Percentiles rank a stretch among this genome's conserved stretches.
phyloP scores from a whole-genome alignment of 2,888 invertebrate genomes.

The Ectemnius continuus region DNA sequence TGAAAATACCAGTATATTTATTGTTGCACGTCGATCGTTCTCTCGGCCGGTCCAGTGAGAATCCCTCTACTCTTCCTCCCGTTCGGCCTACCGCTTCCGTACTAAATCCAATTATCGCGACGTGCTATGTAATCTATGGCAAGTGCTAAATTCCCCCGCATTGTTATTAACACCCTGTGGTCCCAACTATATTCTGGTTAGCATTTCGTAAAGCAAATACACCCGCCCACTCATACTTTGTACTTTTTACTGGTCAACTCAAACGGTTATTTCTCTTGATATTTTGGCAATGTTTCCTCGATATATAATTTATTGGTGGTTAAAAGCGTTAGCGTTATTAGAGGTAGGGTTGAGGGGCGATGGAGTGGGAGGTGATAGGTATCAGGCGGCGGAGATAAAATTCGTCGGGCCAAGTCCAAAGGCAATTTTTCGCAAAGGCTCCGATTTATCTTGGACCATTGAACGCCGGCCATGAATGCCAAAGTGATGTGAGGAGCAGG shows the following conservation, averaged over 20 bases:
- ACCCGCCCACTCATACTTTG: no score
- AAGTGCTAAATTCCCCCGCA: constrained; percentile 42
- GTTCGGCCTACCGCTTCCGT: constrained; percentile 14
- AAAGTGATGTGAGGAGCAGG: constrained; percentile 41
- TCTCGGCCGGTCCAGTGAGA: no score
- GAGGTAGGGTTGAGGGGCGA: constrained; percentile 27
- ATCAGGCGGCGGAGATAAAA: constrained; percentile 53
- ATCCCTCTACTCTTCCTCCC: no score
- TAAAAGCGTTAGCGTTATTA: constrained; percentile 41
- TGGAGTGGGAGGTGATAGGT: constrained; percentile 34
- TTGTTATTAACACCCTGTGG: constrained; percentile 28
- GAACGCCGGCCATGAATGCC: constrained; percentile 49
- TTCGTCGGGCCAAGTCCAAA: constrained; percentile 38
- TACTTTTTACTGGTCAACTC: no score
- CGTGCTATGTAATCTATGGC: constrained; percentile 49
- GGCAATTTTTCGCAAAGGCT: constrained; percentile 55
- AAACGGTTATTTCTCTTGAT: no score
- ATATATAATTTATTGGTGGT: background rate
- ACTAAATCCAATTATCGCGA: constrained; percentile 60
- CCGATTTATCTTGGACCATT: constrained; percentile 55
- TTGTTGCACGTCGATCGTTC: constrained; percentile 48
- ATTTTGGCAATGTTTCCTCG: no score
- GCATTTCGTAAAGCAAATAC: no score
- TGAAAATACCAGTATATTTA: constrained; percentile 63
- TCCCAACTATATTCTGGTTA: background rate